A percentile compares a stretch with the other conserved stretches of the same genome.
Conservation (phyloP, 2,797 vertebrate species). For the Parauchenoglanis ngamensis region DNA sequence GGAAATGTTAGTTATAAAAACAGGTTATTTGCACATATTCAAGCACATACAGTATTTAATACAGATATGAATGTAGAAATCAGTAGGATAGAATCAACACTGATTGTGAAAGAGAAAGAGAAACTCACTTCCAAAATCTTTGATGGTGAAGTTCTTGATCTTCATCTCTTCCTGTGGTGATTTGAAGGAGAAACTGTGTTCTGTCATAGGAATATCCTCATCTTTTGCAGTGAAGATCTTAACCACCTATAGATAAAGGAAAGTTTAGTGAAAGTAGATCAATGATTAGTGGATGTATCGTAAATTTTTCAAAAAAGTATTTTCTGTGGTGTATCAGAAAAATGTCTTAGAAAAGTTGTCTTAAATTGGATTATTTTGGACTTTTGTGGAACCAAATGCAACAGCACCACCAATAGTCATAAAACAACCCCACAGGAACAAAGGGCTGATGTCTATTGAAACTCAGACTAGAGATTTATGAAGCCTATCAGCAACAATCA, state of each 20-base stretch:
- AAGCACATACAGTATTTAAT: background rate
- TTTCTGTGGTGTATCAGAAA: background rate
- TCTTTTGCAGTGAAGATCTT: conserved; percentile 88
- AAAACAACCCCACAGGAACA: background rate
- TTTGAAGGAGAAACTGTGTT: conserved; percentile 91
- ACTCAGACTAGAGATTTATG: background rate
- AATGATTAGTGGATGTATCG: background rate
- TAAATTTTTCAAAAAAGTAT: background rate
- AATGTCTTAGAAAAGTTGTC: no score
- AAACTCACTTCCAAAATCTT: conserved; percentile 93
- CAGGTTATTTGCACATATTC: background rate
- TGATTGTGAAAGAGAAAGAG: background rate
- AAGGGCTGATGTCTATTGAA: background rate
- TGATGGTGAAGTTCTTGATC: conserved; percentile 93
- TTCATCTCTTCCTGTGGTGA: conserved; percentile 82
- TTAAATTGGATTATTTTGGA: background rate
- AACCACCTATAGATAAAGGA: conserved; percentile 80
- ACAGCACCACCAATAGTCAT: background rate
- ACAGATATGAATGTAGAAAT: background rate
- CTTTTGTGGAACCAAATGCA: background rate
- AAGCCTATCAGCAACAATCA: background rate
- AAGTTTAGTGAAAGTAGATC: background rate
- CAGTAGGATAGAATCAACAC: background rate
- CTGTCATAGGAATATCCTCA: conserved; percentile 85
- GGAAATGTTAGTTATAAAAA: background rate